A percentile compares a stretch with the other conserved stretches of the same genome.
Conservation (phyloP, 2,113 vertebrate species). For the Puffinus mauretanicus region DNA sequence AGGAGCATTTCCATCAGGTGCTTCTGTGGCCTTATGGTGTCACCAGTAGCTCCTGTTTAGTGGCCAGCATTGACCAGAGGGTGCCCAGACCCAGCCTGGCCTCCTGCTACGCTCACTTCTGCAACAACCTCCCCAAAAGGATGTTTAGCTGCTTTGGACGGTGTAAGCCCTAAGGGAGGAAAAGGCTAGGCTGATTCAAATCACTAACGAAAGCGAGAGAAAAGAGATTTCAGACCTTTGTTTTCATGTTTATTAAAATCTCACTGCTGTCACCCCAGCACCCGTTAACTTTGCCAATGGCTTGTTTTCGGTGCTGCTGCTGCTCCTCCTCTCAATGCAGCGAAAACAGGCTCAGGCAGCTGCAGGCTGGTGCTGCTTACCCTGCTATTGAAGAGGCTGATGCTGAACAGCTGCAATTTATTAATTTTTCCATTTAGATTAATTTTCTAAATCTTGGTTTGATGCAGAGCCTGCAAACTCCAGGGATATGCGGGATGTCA, state of each 20-base stretch:
- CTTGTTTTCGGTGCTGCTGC: not conserved
- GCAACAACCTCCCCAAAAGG: not conserved
- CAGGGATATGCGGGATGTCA: not conserved
- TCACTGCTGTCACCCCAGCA: not conserved
- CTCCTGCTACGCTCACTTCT: not conserved
- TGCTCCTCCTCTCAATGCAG: not conserved
- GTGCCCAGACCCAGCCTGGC: not conserved
- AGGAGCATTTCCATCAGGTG: not conserved
- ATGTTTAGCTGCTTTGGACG: not conserved
- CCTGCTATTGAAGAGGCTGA: not conserved
- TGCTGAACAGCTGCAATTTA: not conserved
- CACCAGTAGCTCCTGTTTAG: fast-evolving
- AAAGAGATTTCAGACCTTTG: conserved; percentile 44
- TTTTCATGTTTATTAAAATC: conserved; percentile 3
- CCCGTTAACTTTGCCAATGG: not conserved
- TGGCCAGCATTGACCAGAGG: fast-evolving
- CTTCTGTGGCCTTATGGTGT: not conserved
- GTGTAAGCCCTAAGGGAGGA: not conserved
- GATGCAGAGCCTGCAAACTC: not conserved
- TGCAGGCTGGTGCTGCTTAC: not conserved
- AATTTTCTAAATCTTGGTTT: not conserved
- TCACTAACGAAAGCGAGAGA: conserved; percentile 17
- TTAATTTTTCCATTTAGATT: not conserved
- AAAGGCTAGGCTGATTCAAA: conserved; percentile 38
- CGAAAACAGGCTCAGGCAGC: not conserved